Percentiles rank a stretch among this genome's conserved stretches.
Evolutionary conservation across 2,888 invertebrate genomes (phyloP).

Genomic region (Caenorhabditis sp.): DNA sequence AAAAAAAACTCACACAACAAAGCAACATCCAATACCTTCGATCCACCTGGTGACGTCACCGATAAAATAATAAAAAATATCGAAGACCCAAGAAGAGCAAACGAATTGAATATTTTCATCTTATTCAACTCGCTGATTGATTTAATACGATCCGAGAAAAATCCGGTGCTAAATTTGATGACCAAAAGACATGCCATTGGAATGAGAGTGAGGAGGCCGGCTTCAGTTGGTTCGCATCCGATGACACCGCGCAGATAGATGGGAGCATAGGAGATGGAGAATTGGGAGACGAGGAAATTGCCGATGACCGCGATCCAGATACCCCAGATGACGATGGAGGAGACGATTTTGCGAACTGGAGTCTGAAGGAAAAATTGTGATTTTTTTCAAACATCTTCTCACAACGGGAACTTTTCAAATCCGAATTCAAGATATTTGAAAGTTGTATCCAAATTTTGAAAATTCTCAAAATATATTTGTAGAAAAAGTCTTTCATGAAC

Average conservation of each 20-base stretch:
- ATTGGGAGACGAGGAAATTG: conserved; percentile 52
- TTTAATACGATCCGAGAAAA: conserved; percentile 51
- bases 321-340: conserved; percentile 51
- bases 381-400: too few relatives aligned
- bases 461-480: too few relatives aligned
- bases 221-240: conserved; percentile 35
- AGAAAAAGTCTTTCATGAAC: too few relatives aligned
- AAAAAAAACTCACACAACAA: conserved; percentile 35
- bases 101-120: conserved; percentile 58
- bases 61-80: conserved; percentile 53
- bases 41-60: conserved; percentile 38
- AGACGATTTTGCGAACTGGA: conserved; percentile 49
- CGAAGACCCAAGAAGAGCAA: conserved; percentile 60
- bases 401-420: too few relatives aligned
- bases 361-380: conserved; percentile 22
- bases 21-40: conserved; percentile 40
- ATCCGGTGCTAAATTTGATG: conserved; percentile 52
- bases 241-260: conserved; percentile 51
- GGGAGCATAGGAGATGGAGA: conserved; percentile 46
- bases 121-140: conserved; percentile 50
- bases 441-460: too few relatives aligned
- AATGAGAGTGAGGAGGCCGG: conserved; percentile 47
- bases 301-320: conserved; percentile 57
- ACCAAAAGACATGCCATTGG: conserved; percentile 45
- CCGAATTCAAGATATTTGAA: too few relatives aligned